Evolutionary conservation across 1,140 invertebrate genomes (phyloP), one percentile per base, ranked within the genome.

Genomic region (Neuroterus valhalla): DNA sequence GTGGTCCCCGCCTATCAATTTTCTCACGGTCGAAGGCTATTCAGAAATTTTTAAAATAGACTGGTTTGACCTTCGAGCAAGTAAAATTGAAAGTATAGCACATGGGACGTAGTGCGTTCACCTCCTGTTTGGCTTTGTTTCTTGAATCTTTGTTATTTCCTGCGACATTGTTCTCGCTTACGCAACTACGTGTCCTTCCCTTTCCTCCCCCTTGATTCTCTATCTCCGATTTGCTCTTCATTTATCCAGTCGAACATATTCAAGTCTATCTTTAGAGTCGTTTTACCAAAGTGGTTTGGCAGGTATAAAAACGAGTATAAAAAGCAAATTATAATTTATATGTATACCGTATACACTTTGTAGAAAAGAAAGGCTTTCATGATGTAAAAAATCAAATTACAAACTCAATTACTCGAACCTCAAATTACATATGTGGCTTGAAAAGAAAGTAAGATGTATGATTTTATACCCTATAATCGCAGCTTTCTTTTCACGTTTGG

Each of bases 51-150:
- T 19, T 15, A 31, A 14, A 11, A 31, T 5, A 62, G 21, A 23
- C 23, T 15, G 14, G 26, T 62, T 26, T 69, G 43, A 46, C 68
- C 46, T 48, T 69, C 68, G 21, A 17, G 43, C 12, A 46, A 45
- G 26, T 48, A 46, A 38, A 38, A 62, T 62, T 62, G 55, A 62
- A 62, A 62, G 55, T 62, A 31, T 62, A 62, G 5, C 23, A 5
- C 55, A 62, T 3, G 31, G 52, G 26, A 21, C 23, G 21, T 10
- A 46, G 8, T 48, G 75, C 80, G 81, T 81, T 81, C 77, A 74
- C 77, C 72, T 82, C 77, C 74, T 74, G 43, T 21, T 75, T 26
- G 77, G 66, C 48, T 72, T 17, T 72, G 67, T 46, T 44, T 50
- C 67, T 31, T 62, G 62, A 46, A 38, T 71, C 67, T 45, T 23